Conservation (phyloP, 2,888 invertebrate genomes). For the Villa cingulata region DNA sequence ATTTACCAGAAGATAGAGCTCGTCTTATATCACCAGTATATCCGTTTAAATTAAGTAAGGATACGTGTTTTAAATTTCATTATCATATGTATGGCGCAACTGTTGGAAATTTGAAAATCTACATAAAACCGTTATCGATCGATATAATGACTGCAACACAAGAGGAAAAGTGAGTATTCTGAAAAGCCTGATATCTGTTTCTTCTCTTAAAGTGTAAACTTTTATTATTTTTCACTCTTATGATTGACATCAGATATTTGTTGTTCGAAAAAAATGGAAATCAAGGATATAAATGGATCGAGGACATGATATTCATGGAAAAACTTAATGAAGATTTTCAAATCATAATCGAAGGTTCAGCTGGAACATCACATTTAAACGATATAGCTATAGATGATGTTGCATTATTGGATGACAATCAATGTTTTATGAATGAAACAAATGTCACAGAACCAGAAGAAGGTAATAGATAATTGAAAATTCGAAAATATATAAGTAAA, state of each 20-base stretch:
- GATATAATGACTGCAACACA: constrained; percentile 18
- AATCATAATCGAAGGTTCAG: constrained; percentile 63
- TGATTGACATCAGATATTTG: constrained; percentile 25
- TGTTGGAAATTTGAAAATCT: constrained; percentile 42
- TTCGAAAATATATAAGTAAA: background rate
- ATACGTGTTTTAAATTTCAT: constrained; percentile 48
- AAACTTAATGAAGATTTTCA: constrained; percentile 38
- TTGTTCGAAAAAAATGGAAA: constrained; percentile 52
- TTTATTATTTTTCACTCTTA: constrained; percentile 4
- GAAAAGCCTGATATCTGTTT: too few relatives aligned
- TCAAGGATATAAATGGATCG: constrained; percentile 56
- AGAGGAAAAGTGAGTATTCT: constrained; percentile 10
- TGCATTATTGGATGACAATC: constrained; percentile 40
- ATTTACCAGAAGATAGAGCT: constrained; percentile 50
- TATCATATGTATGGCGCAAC: constrained; percentile 67
- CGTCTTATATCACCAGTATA: constrained; percentile 61
- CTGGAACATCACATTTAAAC: constrained; percentile 52
- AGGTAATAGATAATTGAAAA: too few relatives aligned
- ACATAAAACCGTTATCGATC: constrained; percentile 37
- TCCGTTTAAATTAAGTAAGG: constrained; percentile 36
- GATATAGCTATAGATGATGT: constrained; percentile 77
- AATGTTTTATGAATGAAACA: constrained; percentile 15
- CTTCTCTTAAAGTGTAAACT: too few relatives aligned
- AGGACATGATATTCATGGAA: constrained; percentile 38
- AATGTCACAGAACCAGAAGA: background rate